These are phyloP conservation scores for Poeciliopsis gracilis DNA, from an alignment of 2,797 vertebrate genomes.

Conservation along the genomic window DNA sequence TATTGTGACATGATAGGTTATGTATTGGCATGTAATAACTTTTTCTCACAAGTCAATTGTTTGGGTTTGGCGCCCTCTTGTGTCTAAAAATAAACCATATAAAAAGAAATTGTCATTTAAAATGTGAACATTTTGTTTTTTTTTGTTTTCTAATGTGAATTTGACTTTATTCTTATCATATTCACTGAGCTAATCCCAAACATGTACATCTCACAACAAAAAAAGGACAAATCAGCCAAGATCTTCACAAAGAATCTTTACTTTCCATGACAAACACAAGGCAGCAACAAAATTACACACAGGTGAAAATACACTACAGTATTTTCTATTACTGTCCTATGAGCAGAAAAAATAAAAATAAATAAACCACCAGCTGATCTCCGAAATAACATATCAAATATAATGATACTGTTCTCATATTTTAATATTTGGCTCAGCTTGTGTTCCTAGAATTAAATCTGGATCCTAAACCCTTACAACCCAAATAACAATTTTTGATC, in stretches of 20 bases:
- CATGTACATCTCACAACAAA: neutral
- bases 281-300: neutral
- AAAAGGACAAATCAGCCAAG: neutral
- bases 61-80: slow-evolving; percentile 69
- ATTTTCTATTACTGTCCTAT: neutral
- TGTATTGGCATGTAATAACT: too few relatives aligned
- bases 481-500: neutral
- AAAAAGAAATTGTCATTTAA: neutral
- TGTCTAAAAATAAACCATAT: slow-evolving; percentile 51
- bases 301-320: neutral
- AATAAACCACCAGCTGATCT: neutral
- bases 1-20: neutral
- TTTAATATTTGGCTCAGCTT: neutral
- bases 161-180: neutral
- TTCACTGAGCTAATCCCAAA: neutral
- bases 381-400: neutral
- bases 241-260: neutral
- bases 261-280: neutral
- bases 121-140: neutral
- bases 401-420: neutral
- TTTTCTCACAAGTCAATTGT: neutral
- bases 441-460: neutral
- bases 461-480: neutral
- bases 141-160: neutral
- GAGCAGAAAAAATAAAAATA: neutral